Percentiles rank a stretch among this genome's conserved stretches.
Conservation (phyloP, 2,113 vertebrate genomes). For the Campylomormyrus tamandua region DNA sequence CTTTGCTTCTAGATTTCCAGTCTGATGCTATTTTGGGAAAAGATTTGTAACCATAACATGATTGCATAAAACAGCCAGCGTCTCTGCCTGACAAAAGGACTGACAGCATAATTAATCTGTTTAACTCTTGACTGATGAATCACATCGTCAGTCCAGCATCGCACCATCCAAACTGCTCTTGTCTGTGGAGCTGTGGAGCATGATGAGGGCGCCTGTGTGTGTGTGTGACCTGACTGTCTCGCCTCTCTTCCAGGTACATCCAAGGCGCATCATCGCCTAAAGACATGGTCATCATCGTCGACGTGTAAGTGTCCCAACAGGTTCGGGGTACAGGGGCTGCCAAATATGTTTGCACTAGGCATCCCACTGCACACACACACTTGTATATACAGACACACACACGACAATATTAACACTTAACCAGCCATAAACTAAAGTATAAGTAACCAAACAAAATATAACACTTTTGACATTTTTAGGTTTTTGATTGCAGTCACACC, state of each 20-base stretch:
- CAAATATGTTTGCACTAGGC: not conserved
- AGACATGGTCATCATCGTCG: conserved; percentile 98
- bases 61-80: conserved; percentile 36
- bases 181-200: conserved; percentile 17
- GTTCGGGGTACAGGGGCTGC: not conserved
- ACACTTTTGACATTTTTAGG: not conserved
- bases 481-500: not conserved
- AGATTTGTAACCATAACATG: conserved; percentile 38
- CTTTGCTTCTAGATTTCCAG: conserved; percentile 4
- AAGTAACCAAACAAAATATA: not conserved
- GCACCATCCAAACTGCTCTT: conserved; percentile 9
- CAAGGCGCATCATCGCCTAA: conserved; percentile 95
- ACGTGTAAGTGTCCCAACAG: conserved; percentile 76
- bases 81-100: conserved; percentile 28
- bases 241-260: conserved; percentile 76
- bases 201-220: too few species aligned
- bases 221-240: not conserved
- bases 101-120: conserved; percentile 46
- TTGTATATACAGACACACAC: not conserved
- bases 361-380: not conserved
- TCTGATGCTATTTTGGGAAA: conserved; percentile 32
- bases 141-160: conserved; percentile 36
- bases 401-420: not conserved
- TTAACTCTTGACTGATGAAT: conserved; percentile 43
- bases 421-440: not conserved